Evolutionary conservation across 2,113 vertebrate species (phyloP).

Genomic region (Anguilla rostrata): DNA sequence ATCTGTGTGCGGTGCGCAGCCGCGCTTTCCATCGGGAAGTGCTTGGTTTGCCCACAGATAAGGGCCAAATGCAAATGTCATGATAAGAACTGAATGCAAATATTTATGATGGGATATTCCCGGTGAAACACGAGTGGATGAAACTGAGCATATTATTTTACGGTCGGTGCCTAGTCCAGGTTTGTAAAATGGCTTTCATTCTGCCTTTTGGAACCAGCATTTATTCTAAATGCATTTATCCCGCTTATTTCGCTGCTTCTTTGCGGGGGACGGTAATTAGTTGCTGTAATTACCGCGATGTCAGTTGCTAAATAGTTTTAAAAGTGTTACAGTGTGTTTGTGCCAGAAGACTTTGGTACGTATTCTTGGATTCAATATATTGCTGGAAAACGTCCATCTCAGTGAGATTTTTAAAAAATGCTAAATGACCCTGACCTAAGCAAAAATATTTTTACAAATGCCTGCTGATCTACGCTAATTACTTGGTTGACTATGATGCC

Average conservation of each 20-base stretch:
- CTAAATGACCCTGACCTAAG: conserved; percentile 82
- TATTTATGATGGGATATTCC: conserved; percentile 92
- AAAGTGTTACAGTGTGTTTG: conserved; percentile 87
- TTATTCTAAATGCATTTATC: conserved; percentile 90
- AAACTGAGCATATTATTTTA: conserved; percentile 89
- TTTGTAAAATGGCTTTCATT: conserved; percentile 78
- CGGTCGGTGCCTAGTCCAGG: conserved; percentile 80
- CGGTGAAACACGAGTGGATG: conserved; percentile 86
- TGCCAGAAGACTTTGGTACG: conserved; percentile 89
- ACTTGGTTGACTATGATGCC: conserved; percentile 68
- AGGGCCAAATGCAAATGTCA: conserved; percentile 89
- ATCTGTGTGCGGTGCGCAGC: conserved; percentile 79
- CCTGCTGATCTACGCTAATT: conserved; percentile 83
- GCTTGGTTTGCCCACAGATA: conserved; percentile 84
- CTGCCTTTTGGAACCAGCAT: conserved; percentile 83
- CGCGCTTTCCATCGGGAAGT: conserved; percentile 77
- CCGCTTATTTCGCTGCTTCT: conserved; percentile 89
- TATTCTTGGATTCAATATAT: conserved; percentile 84
- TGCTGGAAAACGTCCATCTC: conserved; percentile 81
- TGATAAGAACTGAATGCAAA: conserved; percentile 92
- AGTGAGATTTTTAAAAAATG: conserved; percentile 80
- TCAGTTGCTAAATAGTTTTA: conserved; percentile 94
- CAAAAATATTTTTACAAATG: conserved; percentile 68
- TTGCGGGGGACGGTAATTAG: conserved; percentile 91
- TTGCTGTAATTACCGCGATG: conserved; percentile 93